phyloP scores from a whole-genome alignment of 2,888 invertebrate species.

The Bembecia ichneumoniformis region DNA sequence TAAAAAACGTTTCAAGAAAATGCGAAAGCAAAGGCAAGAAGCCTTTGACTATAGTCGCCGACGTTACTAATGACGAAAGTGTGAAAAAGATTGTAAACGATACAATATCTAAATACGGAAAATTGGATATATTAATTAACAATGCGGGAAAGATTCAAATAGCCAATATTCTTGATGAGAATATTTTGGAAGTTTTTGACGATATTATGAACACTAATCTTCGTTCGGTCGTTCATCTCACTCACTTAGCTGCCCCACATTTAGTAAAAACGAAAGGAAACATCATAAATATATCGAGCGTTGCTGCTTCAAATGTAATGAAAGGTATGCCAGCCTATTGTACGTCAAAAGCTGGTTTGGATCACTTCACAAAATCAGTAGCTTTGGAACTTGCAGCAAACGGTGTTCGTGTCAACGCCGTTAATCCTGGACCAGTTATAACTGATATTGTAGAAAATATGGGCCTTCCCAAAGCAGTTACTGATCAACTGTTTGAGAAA shows the following conservation, averaged over 20 bases:
- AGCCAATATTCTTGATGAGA: conserved; percentile 10
- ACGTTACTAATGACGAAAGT: conserved; percentile 24
- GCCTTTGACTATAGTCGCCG: conserved; percentile 20
- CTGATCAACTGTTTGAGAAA: not conserved
- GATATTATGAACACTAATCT: conserved; percentile 26
- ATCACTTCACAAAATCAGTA: conserved; percentile 88
- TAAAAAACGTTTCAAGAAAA: conserved; percentile 23
- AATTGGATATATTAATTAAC: conserved; percentile 27
- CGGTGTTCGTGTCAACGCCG: conserved; percentile 84
- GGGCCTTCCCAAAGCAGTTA: not conserved
- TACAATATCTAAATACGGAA: conserved; percentile 22
- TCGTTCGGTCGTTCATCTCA: conserved; percentile 22
- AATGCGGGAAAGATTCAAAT: conserved; percentile 22
- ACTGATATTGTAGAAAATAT: conserved; percentile 17
- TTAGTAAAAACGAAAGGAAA: conserved; percentile 29
- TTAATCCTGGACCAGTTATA: conserved; percentile 88
- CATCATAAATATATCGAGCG: conserved; percentile 32
- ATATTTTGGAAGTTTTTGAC: conserved; percentile 22
- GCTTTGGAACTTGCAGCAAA: conserved; percentile 83
- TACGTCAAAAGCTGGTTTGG: conserved; percentile 68
- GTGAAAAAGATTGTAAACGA: conserved; percentile 16
- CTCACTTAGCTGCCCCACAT: conserved; percentile 23
- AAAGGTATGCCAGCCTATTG: not conserved
- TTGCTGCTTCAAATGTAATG: conserved; percentile 5
- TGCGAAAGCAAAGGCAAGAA: conserved; percentile 22